These are phyloP conservation scores for Diceros bicornis DNA, from an alignment of 2,797 vertebrate species.

Conservation along the genomic window DNA sequence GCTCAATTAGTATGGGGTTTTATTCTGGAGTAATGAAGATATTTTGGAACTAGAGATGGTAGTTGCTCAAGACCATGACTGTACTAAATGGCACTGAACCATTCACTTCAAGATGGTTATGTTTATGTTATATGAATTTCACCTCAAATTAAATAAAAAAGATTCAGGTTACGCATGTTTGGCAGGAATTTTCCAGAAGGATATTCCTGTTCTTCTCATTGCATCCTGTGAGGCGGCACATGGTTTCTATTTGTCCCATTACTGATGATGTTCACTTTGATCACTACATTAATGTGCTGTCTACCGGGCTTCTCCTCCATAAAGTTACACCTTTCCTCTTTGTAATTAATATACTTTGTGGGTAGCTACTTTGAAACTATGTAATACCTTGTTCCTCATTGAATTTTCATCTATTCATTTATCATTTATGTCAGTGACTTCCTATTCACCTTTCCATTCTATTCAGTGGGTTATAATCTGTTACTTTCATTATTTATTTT, in stretches of 20 bases:
- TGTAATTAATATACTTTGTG: background rate
- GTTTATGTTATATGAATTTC: background rate
- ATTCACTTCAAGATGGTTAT: background rate
- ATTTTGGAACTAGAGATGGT: background rate
- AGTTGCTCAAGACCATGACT: background rate
- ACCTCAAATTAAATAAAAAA: background rate
- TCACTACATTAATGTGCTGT: background rate
- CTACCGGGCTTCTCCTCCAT: background rate
- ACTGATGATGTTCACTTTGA: background rate
- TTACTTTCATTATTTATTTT: background rate
- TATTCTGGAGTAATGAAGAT: background rate
- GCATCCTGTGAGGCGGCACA: background rate
- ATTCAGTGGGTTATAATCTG: background rate
- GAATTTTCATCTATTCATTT: background rate
- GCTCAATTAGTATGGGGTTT: background rate
- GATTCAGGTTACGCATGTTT: background rate
- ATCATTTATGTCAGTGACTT: background rate
- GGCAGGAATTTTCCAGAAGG: background rate
- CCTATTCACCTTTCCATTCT: background rate
- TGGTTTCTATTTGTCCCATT: background rate
- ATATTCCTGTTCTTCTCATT: background rate
- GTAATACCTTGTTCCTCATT: background rate
- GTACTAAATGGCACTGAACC: background rate
- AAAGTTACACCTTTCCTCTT: background rate
- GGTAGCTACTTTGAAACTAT: background rate